Base-by-base conservation (phyloP, 2,797 vertebrate species). In the Orientallactaga sibirica region DNA sequence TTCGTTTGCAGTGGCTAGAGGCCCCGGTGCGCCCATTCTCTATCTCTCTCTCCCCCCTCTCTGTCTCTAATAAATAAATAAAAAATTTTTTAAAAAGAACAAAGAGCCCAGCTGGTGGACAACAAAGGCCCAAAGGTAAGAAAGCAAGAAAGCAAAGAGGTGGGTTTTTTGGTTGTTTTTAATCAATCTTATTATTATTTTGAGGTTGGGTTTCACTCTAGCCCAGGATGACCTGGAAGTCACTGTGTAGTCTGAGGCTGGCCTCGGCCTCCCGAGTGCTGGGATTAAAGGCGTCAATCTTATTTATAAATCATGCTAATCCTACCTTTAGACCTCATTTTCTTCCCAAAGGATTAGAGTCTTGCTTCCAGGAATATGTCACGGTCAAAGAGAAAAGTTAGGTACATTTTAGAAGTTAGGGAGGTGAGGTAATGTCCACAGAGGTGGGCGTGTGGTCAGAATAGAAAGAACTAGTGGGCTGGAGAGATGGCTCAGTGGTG, bases 261-360 rank as follows among this genome's bases (percentile, higher is more conserved):
- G 33, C 33, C 33, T 37, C 33, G 33, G 33, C 33, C 33, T 37
- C 33, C 33, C 33, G 33, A 37, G 33, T 37, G 33, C 33, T 37
- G 33, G 33, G 33, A 37, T 37, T 37, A 37, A 37, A 37, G 33
- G 33, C 33, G 74, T 58, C 71, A 52, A 16, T 74, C n/a, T 83
- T 88, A 82, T 80, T 91, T 86, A 61, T 83, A 55, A 58, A 52
- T 86, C n/a, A 73, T 19, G 0, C 71, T 55, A 86, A 19, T 71
- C 58, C 61, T 61, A 61, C 9, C 68, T 87, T 88, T 66, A 86
- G 24, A 92, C 16, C 27, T 37, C 20, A 78, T 20, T 73, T 87
- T 93, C 81, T 91, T 88, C 66, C 37, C 73, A 80, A 96, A 88
- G 64, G 16, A 74, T 86, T 58, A n/a, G 64, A 78, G 70, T 48